Percentiles rank a stretch among this genome's conserved stretches.
Conservation (phyloP, 2,113 vertebrate species). For the Hystrix cristata region DNA sequence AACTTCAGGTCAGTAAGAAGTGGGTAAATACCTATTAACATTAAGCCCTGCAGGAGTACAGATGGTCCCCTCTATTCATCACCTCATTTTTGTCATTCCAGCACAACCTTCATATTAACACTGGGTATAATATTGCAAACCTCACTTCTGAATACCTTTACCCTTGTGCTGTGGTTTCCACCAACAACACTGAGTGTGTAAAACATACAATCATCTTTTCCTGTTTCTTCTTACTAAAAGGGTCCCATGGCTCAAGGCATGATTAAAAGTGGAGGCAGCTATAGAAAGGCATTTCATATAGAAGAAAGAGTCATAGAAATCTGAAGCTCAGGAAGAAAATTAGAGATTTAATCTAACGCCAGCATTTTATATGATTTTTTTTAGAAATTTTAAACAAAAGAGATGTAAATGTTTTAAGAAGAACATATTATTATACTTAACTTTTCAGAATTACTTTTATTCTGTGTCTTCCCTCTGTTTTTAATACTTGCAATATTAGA, state of each 20-base stretch:
- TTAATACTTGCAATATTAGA: constrained; percentile 31
- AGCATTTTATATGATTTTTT: not conserved
- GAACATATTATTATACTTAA: not conserved
- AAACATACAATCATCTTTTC: constrained; percentile 16
- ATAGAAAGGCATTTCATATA: not conserved
- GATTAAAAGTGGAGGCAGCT: not conserved
- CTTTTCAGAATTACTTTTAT: constrained; percentile 49
- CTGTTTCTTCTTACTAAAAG: not conserved
- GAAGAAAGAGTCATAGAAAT: not conserved
- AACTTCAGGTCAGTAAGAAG: constrained; percentile 37
- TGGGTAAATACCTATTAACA: constrained; percentile 1
- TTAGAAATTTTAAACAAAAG: constrained; percentile 7
- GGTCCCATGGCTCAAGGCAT: not conserved
- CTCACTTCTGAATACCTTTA: not conserved
- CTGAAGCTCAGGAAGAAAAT: constrained; percentile 27
- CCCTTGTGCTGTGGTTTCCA: not conserved
- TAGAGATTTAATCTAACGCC: constrained; percentile 20
- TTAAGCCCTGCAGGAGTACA: not conserved
- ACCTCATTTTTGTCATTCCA: not conserved
- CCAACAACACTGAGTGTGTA: not conserved
- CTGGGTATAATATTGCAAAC: not conserved
- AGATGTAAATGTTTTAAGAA: constrained; percentile 26
- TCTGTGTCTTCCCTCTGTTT: not conserved
- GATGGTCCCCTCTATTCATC: not conserved
- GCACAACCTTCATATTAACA: not conserved